phyloP scores from a whole-genome alignment of 1,140 invertebrate genomes.

The Coenobita brevimanus region DNA sequence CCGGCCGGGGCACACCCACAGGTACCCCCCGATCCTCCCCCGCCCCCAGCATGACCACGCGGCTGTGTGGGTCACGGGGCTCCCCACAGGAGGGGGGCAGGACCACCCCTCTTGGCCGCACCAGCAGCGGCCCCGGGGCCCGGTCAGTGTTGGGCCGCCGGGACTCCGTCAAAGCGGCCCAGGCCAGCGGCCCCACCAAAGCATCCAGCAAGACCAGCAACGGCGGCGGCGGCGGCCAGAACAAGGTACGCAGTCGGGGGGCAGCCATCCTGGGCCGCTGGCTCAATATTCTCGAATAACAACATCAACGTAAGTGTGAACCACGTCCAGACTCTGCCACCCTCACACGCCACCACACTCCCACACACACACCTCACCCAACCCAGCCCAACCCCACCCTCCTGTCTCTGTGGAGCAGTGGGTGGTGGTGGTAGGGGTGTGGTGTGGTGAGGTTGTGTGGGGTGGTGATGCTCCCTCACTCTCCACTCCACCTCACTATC shows the following conservation, averaged over 20 bases:
- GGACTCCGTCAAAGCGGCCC: slow-evolving; percentile 52
- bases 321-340: slow-evolving; percentile 41
- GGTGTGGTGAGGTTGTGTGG: too few relatives aligned
- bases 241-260: slow-evolving; percentile 57
- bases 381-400: neutral
- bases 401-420: neutral
- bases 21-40: slow-evolving; percentile 46
- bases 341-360: neutral
- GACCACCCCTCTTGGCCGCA: neutral
- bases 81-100: slow-evolving; percentile 27
- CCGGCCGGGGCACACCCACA: slow-evolving; percentile 42
- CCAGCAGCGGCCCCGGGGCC: slow-evolving; percentile 6
- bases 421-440: too few relatives aligned
- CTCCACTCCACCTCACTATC: too few relatives aligned
- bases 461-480: neutral
- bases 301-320: slow-evolving; percentile 44
- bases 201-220: slow-evolving; percentile 13
- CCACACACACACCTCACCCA: neutral
- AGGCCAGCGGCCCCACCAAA: neutral
- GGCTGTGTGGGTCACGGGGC: neutral
- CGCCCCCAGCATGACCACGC: slow-evolving; percentile 37
- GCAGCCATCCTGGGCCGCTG: slow-evolving; percentile 47
- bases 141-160: slow-evolving; percentile 20
- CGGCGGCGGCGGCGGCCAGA: slow-evolving; percentile 27
- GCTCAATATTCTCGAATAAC: slow-evolving; percentile 53